Base-by-base conservation (phyloP, 2,797 vertebrate genomes). In the Phaenicophaeus curvirostris region DNA sequence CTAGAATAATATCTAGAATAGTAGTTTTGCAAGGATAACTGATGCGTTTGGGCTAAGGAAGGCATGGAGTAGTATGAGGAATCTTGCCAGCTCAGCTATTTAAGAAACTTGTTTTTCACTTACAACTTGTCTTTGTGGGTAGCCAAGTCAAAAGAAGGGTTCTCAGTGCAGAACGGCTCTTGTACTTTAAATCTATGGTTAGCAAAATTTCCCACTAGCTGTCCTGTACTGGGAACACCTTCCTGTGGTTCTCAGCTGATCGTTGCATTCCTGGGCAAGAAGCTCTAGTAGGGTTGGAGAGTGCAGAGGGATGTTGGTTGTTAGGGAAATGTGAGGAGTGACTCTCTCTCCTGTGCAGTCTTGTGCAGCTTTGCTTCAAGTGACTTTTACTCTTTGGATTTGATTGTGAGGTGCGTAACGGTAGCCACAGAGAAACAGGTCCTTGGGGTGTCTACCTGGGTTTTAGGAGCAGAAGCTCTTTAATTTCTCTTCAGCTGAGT, bases 301-400 rank as follows among this genome's bases (percentile, higher is more conserved):
- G 24, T 30, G 51, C 2, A 19, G 27, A 17, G 62, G 27, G 25
- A 67, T 72, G 48, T 30, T 31, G 24, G 18, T 68, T 0, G 0
- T 41, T 46, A 55, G 42, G 42, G 44, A 74, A 63, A 24, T 59
- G 37, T 20, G 37, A 54, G 39, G 8, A 37, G 6, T 10, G 39
- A 31, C 10, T 33, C 72, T 13, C 10, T 41, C 10, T 42, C 19
- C 19, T 31, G 11, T 23, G 10, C 4, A 1, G 39, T 75, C 44
- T 67, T 42, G 35, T 61, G 41, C 66, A 75, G 0, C 67, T 89
- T 82, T 67, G 33, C 28, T 79, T 59, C 39, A 30, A 35, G 33
- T 37, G 33, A 48, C 48, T 76, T 92, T 90, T 71, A 33, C 35
- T 79, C 59, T 57, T 17, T n/a, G 58, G 53, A 28, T 87, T 57